Evolutionary conservation across 2,113 vertebrate genomes (phyloP), one percentile per base, ranked within the genome.

Genomic region (Microtus richardsoni): DNA sequence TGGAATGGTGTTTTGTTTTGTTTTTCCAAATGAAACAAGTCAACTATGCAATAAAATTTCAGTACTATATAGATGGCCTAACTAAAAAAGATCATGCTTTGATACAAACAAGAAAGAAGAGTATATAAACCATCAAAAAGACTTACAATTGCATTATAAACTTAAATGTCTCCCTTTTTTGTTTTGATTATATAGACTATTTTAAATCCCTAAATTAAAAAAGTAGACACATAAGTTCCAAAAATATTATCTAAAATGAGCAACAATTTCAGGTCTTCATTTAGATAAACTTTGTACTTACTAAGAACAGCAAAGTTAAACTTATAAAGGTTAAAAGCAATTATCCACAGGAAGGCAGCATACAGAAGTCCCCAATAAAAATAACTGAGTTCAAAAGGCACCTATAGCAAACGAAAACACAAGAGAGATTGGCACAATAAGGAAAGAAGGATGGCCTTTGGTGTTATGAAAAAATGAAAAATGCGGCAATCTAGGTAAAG

Each of bases 1-100:
- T 95, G 2, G 93, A 96, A 95, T 83, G 90, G 92, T 94, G 73
- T 22, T 97, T 93, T 92, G 88, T 90, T 98, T 96, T 86, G 82
- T 86, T 96, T 89, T 82, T 3, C 44, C 66, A 97, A 90, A 62
- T 62, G 78, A 96, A 97, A 97, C 33, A 80, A 96, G 94, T 8
- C 96, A 84, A 95, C 62, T 92, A 92, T 41, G 93, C 71, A 86
- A 97, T 94, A 97, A 98, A 98, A 70, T 95, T 94, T 90, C 96
- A 93, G 88, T 77, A 71, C 68, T 4, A 75, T 83, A 92, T 93
- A 89, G 91, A 89, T 91, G 64, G 85, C 79, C 83, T 95, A 75
- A 95, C 68, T 64, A 75, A 8, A 77, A 97, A 87, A 12, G 83
- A 87, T 30, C 70, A 44, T 7, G 66, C 36, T 84, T 96, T 7